phyloP scores from a whole-genome alignment of 2,113 vertebrate genomes.

The Mola mola region DNA sequence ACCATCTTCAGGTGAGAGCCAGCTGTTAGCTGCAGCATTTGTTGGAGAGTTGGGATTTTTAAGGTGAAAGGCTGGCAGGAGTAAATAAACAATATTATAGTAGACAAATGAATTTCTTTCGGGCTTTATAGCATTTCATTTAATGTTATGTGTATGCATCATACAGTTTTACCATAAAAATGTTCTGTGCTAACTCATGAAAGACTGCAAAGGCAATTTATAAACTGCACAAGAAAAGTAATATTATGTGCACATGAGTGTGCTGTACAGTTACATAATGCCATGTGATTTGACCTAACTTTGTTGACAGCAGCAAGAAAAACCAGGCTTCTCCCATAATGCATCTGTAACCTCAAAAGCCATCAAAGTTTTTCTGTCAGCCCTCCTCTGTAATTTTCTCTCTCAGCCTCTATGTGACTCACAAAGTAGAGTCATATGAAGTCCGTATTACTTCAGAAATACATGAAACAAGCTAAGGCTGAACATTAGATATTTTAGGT shows the following conservation, averaged over 20 bases:
- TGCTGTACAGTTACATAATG: constrained; percentile 47
- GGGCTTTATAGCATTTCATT: background rate
- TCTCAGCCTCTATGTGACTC: constrained; percentile 31
- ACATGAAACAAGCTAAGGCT: constrained; percentile 1
- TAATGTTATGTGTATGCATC: background rate
- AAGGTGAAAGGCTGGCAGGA: background rate
- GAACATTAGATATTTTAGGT: background rate
- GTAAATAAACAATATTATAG: background rate
- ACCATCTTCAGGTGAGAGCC: constrained; percentile 56
- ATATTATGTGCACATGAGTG: constrained; percentile 22
- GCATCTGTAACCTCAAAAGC: constrained; percentile 74
- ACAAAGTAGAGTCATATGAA: constrained; percentile 38
- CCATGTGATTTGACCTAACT: constrained; percentile 22
- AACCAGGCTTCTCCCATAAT: constrained; percentile 68
- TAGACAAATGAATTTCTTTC: background rate
- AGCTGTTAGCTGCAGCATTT: constrained; percentile 62
- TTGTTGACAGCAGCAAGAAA: constrained; percentile 50
- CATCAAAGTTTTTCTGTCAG: constrained; percentile 54
- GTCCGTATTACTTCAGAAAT: constrained; percentile 23
- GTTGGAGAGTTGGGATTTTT: constrained; percentile 28
- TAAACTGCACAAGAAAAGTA: constrained; percentile 20
- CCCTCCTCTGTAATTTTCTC: constrained; percentile 60
- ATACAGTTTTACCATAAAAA: too few species aligned
- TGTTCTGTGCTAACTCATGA: constrained; percentile 6
- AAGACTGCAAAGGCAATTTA: background rate